Evolutionary conservation across 1,140 invertebrate genomes (phyloP), one percentile per base, ranked within the genome.

Genomic region (Berghia stephanieae): DNA sequence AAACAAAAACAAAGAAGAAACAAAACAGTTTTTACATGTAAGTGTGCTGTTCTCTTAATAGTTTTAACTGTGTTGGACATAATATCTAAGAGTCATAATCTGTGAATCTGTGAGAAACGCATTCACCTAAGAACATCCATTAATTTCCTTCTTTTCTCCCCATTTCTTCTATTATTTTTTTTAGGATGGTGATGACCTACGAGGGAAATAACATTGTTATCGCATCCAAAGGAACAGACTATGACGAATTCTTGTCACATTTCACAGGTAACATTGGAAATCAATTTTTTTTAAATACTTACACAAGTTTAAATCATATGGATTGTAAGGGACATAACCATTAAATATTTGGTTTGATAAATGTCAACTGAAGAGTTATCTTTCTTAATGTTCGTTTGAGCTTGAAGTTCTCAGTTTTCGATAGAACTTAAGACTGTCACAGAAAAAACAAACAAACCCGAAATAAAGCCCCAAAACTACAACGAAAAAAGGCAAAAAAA

Each of bases 191-290:
- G n/a, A n/a, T n/a, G n/a, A n/a, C n/a, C n/a, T n/a, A n/a, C n/a
- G n/a, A 79, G 13, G 82, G 73, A 2, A 78, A 75, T 57, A 46
- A 44, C 1, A 78, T 83, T n/a, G 36, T 40, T 1, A n/a, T 81
- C 24, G 79, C 76, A n/a, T 40, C 57, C 60, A 77, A 18, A 49
- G 82, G 82, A 13, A 67, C 42, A 31, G 77, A 80, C 40, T 83
- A 80, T 70, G 79, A 79, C 4, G 81, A 83, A 31, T 77, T 83
- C 24, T 67, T 76, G 49, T 57, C 76, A 8, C 67, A 70, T 36
- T 79, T 83, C 75, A 70, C 66, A 57, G 79, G 82, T 83, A 72
- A 70, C 75, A 43, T 24, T n/a, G 6, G 13, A 24, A 72, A 34
- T 16, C 21, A 49, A 13, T 34, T 21, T 36, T 8, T 49, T 46